Evolutionary conservation across 2,888 invertebrate species (phyloP).

Genomic region (Sepioteuthis lessoniana): DNA sequence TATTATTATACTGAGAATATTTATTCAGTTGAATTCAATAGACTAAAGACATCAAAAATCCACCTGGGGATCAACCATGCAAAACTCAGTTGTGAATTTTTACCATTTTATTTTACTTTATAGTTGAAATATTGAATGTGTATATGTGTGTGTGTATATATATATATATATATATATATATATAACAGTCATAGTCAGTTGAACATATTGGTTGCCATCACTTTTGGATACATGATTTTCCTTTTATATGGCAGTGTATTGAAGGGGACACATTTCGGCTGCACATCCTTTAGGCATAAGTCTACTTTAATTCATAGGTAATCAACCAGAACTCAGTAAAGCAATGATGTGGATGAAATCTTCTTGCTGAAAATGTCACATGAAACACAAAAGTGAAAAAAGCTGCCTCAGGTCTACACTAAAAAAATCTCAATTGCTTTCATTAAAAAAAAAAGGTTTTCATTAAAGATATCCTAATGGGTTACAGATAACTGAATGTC

Average conservation of each 20-base stretch:
- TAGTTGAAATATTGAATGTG: no score
- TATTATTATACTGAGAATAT: no score
- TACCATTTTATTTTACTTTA: no score
- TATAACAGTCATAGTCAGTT: not conserved
- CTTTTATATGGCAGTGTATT: not conserved
- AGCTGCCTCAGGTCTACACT: not conserved
- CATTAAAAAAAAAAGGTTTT: not conserved
- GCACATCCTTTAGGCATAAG: not conserved
- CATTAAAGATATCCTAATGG: constrained; percentile 18
- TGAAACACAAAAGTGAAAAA: not conserved
- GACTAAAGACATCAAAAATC: no score
- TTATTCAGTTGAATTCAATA: no score
- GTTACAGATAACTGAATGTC: not conserved
- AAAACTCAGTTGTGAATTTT: no score
- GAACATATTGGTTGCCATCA: not conserved
- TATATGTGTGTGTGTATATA: not conserved
- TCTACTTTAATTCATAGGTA: not conserved
- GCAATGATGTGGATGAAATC: not conserved
- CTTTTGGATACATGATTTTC: not conserved
- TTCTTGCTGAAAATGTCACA: not conserved
- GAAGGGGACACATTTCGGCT: not conserved
- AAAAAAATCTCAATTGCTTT: not conserved
- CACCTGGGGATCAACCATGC: no score
- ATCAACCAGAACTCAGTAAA: not conserved
- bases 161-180: constrained; percentile 14